phyloP scores from a whole-genome alignment of 2,888 invertebrate genomes.

The Kuschelorhynchus macadamiae region DNA sequence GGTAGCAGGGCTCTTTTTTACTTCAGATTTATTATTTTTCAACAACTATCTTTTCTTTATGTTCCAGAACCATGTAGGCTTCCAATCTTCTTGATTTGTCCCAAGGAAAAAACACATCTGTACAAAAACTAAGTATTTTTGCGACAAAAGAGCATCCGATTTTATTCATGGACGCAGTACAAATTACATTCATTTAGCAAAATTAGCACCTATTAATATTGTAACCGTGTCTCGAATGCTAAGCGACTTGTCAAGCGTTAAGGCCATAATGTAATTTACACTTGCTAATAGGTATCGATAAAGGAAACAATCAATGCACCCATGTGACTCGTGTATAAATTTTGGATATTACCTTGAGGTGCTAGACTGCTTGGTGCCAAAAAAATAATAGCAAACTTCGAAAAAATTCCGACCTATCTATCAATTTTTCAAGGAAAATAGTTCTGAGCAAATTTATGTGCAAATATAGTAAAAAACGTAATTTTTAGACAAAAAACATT shows the following conservation, averaged over 20 bases:
- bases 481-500: too few species aligned
- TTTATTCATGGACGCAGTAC: conserved; percentile 18
- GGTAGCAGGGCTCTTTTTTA: too few species aligned
- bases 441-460: too few species aligned
- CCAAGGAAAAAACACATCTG: neutral
- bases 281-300: conserved; percentile 31
- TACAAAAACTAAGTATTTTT: too few species aligned
- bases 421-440: too few species aligned
- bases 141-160: neutral
- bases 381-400: too few species aligned
- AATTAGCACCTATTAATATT: conserved; percentile 45
- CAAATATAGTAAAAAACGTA: too few species aligned
- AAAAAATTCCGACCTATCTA: too few species aligned
- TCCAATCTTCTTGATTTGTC: too few species aligned
- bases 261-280: conserved; percentile 26
- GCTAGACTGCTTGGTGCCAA: conserved; percentile 36
- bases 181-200: conserved; percentile 49
- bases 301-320: conserved; percentile 37
- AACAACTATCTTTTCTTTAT: too few species aligned
- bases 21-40: too few species aligned
- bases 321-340: conserved; percentile 12
- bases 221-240: conserved; percentile 25
- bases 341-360: conserved; percentile 2
- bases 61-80: neutral
- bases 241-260: conserved; percentile 21